Conservation (phyloP, 1,140 invertebrate genomes). For the Papilio dardanus region DNA sequence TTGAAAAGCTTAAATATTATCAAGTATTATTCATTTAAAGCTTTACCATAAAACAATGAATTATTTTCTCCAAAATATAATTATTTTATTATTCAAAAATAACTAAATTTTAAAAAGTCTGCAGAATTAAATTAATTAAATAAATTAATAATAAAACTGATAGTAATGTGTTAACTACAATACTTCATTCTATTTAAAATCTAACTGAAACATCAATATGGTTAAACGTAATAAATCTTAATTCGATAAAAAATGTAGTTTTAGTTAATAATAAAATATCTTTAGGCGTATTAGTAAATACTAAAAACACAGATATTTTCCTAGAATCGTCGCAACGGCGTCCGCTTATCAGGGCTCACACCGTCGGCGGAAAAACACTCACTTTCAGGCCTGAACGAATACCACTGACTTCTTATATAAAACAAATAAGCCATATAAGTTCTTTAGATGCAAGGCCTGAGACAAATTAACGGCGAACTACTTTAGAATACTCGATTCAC, state of each 20-base stretch:
- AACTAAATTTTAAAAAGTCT: too few relatives aligned
- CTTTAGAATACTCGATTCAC: constrained; percentile 28
- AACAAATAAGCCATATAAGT: constrained; percentile 6
- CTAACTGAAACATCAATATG: neutral
- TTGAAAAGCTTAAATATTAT: constrained; percentile 23
- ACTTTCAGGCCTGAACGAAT: constrained; percentile 35
- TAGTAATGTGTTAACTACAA: neutral
- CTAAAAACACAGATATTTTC: neutral
- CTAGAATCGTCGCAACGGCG: neutral
- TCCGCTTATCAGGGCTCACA: constrained; percentile 11
- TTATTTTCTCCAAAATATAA: too few relatives aligned
- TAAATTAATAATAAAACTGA: neutral
- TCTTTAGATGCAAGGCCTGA: neutral
- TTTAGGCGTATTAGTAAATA: neutral
- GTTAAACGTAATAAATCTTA: neutral
- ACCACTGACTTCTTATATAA: constrained; percentile 3
- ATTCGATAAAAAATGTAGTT: neutral
- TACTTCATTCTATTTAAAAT: neutral
- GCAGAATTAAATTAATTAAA: neutral
- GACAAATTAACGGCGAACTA: constrained; percentile 11
- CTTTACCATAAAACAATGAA: neutral
- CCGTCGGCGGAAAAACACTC: constrained; percentile 26
- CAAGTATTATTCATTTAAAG: neutral
- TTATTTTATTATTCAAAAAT: too few relatives aligned
- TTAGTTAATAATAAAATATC: neutral